Evolutionary conservation across 2,797 vertebrate species (phyloP).

Genomic region (Diglossa cyanea): DNA sequence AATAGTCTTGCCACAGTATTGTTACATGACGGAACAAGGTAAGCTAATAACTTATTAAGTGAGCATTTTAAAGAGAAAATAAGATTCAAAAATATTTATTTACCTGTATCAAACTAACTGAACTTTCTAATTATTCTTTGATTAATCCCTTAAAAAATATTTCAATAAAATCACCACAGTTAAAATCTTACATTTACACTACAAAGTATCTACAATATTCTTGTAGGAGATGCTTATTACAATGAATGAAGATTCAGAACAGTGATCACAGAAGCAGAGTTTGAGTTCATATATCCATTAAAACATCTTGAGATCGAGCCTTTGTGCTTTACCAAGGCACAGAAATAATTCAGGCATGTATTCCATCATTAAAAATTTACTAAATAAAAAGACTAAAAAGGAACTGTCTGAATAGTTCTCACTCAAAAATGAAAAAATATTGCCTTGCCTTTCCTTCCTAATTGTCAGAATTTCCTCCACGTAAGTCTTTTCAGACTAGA

Average conservation of each 20-base stretch:
- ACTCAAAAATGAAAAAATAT: background rate
- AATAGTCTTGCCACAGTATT: background rate
- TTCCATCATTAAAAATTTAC: background rate
- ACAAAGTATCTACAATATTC: background rate
- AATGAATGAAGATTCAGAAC: background rate
- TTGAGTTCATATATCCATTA: background rate
- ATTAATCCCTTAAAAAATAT: background rate
- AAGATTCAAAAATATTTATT: background rate
- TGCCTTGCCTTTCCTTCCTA: background rate
- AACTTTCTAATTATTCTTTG: background rate
- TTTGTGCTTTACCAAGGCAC: background rate
- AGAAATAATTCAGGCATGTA: background rate
- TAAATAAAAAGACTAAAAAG: background rate
- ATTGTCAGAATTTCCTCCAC: background rate
- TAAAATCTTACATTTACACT: background rate
- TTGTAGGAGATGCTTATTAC: background rate
- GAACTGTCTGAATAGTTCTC: background rate
- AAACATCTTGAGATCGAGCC: background rate
- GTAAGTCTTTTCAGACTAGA: background rate
- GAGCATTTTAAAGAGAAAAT: background rate
- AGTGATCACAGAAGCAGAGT: background rate
- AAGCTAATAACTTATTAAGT: background rate
- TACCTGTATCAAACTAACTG: background rate
- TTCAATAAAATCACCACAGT: background rate
- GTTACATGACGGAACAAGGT: background rate